A percentile compares a stretch with the other conserved stretches of the same genome.
Evolutionary conservation across 2,888 invertebrate genomes (phyloP).

Genomic region (Leptarthrus brevirostris): DNA sequence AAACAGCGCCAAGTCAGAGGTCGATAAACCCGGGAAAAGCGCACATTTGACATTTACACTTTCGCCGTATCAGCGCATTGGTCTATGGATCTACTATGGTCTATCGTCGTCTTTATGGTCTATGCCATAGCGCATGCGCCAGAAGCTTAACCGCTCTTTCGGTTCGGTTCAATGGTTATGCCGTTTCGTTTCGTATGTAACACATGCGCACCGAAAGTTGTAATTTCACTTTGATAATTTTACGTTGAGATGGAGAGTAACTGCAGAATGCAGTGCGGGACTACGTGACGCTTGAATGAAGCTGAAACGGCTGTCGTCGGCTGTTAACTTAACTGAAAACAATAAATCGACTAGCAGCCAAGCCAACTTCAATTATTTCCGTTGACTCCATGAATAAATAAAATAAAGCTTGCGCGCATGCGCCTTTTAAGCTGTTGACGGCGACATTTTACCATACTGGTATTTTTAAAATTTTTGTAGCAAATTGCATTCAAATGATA

Average conservation of each 20-base stretch:
- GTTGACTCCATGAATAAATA: neutral
- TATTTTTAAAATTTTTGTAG: constrained; percentile 4
- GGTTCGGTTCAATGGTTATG: too few relatives aligned
- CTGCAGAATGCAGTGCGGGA: neutral
- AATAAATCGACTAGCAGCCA: constrained; percentile 4
- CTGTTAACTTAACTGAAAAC: neutral
- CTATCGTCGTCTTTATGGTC: too few relatives aligned
- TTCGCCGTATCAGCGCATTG: constrained; percentile 26
- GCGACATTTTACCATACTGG: constrained; percentile 6
- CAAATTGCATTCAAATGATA: constrained; percentile 42
- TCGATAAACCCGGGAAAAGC: constrained; percentile 26
- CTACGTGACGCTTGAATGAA: constrained; percentile 29
- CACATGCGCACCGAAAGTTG: constrained; percentile 28
- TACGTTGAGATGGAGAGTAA: neutral
- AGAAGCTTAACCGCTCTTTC: too few relatives aligned
- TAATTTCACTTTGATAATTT: constrained; percentile 18
- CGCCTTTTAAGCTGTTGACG: neutral
- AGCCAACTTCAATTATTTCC: constrained; percentile 36
- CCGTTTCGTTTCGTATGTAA: too few relatives aligned
- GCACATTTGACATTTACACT: constrained; percentile 47
- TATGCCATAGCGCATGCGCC: too few relatives aligned
- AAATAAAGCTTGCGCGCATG: too few relatives aligned
- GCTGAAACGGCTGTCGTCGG: constrained; percentile 4
- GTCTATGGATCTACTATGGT: too few relatives aligned
- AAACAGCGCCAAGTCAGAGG: constrained; percentile 1